phyloP scores from a whole-genome alignment of 2,113 vertebrate species.

The Marmota monax region DNA sequence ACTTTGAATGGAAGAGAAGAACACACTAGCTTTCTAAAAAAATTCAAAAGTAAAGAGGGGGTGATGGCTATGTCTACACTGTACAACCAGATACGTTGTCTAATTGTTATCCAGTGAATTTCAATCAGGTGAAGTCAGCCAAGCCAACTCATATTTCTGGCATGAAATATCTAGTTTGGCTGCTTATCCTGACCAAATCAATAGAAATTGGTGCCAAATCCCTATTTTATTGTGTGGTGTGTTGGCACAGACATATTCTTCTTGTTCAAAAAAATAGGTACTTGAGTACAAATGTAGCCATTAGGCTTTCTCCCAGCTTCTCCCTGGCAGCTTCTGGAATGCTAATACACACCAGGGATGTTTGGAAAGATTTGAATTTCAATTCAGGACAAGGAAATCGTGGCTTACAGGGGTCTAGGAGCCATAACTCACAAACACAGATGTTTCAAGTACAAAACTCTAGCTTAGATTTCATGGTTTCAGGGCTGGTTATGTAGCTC shows the following conservation, averaged over 20 bases:
- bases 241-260: conserved; percentile 66
- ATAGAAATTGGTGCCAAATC: conserved; percentile 52
- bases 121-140: conserved; percentile 34
- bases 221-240: conserved; percentile 63
- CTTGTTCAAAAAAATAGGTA: conserved; percentile 66
- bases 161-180: conserved; percentile 60
- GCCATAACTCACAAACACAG: background rate
- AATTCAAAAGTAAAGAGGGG: background rate
- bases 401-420: background rate
- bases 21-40: conserved; percentile 25
- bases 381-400: conserved; percentile 16
- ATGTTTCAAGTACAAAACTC: background rate
- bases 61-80: background rate
- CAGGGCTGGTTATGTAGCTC: background rate
- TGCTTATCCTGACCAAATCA: conserved; percentile 61
- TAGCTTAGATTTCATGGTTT: background rate
- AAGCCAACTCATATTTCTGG: conserved; percentile 73
- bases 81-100: conserved; percentile 19
- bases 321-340: conserved; percentile 65
- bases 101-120: conserved; percentile 59
- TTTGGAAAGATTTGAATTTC: conserved; percentile 54
- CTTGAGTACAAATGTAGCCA: conserved; percentile 65
- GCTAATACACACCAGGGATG: conserved; percentile 29
- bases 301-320: conserved; percentile 56
- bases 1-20: background rate